phyloP scores from a whole-genome alignment of 2,113 vertebrate species.

The Xiphophorus couchianus region DNA sequence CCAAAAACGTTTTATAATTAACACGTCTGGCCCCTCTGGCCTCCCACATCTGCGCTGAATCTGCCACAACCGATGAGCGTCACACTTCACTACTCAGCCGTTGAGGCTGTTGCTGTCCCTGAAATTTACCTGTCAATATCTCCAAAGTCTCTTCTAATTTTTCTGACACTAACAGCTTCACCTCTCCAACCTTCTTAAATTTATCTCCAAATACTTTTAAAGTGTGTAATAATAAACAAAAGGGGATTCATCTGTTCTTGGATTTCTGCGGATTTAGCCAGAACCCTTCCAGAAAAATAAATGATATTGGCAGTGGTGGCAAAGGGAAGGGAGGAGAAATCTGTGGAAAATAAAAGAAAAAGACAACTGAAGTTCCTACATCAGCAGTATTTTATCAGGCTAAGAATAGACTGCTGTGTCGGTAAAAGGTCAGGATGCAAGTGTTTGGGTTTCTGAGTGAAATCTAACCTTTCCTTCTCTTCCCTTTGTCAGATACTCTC shows the following conservation, averaged over 20 bases:
- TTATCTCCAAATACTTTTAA: not conserved
- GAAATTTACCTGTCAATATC: not conserved
- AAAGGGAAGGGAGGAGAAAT: not conserved
- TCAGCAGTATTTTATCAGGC: slow-evolving; percentile 1
- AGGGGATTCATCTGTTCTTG: no score
- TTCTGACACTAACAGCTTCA: not conserved
- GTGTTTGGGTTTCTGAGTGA: slow-evolving; percentile 37
- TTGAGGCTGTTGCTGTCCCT: not conserved
- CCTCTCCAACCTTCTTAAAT: not conserved
- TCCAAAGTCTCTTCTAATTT: not conserved
- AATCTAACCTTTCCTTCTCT: slow-evolving; percentile 8
- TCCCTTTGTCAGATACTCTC: slow-evolving; percentile 29
- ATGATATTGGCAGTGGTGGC: no score
- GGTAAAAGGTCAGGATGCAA: not conserved
- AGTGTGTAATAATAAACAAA: not conserved
- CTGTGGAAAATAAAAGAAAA: not conserved
- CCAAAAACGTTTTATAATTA: slow-evolving; percentile 62
- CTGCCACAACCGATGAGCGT: slow-evolving; percentile 54
- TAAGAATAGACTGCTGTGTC: not conserved
- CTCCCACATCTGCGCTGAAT: slow-evolving; percentile 55
- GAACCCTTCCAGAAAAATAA: no score
- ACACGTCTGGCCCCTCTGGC: slow-evolving; percentile 30
- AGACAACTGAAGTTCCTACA: not conserved
- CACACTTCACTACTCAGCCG: slow-evolving; percentile 22
- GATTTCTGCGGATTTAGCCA: no score